Percentiles rank a stretch among this genome's conserved stretches.
Conservation (phyloP, 2,113 vertebrate genomes). For the Etheostoma spectabile region DNA sequence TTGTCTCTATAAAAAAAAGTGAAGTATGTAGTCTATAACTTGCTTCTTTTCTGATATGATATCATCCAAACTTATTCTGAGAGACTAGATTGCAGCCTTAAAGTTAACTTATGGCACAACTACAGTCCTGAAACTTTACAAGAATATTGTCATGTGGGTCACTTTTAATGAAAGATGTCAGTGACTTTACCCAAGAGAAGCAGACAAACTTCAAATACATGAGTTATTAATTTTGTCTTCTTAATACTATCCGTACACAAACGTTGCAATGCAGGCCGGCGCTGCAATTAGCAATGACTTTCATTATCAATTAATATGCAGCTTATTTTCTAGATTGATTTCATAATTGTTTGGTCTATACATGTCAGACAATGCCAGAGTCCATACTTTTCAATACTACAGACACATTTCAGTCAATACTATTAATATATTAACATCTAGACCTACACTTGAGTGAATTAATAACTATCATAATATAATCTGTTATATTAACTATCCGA, state of each 20-base stretch:
- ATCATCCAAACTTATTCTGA: background rate
- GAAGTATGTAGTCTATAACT: background rate
- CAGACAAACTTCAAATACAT: background rate
- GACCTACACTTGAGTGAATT: background rate
- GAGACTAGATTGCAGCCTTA: background rate
- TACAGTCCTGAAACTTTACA: background rate
- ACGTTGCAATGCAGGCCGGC: background rate
- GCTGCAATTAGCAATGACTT: too few species aligned
- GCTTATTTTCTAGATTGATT: background rate
- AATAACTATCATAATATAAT: too few species aligned
- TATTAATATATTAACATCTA: background rate
- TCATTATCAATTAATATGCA: background rate
- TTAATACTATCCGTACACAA: background rate
- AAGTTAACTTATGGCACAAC: background rate
- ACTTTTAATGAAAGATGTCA: background rate
- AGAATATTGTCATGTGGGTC: background rate
- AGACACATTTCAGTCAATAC: background rate
- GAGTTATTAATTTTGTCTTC: background rate
- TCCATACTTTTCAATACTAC: background rate
- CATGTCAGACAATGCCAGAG: too few species aligned
- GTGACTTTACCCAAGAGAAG: background rate
- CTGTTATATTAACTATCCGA: background rate
- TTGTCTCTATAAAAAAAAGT: background rate
- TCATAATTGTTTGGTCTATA: too few species aligned
- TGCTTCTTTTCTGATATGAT: background rate